Conservation (phyloP, 2,797 vertebrate species). For the Catostomus latipinnis region DNA sequence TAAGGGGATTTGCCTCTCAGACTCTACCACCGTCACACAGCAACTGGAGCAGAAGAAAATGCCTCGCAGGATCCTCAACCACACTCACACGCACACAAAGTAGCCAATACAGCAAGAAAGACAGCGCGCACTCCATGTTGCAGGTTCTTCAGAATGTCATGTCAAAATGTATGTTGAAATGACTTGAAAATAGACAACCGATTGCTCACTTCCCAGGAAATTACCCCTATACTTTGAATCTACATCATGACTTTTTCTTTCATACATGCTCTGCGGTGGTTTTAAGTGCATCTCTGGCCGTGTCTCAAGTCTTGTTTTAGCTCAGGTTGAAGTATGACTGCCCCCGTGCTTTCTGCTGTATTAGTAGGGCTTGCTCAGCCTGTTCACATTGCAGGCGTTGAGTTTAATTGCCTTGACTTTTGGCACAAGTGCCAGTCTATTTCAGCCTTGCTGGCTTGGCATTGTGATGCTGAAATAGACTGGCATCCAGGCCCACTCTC, state of each 20-base stretch:
- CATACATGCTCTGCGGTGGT: not conserved
- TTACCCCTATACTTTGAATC: not conserved
- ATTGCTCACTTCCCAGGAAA: not conserved
- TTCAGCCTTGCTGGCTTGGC: constrained; percentile 34
- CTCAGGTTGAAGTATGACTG: constrained; percentile 18
- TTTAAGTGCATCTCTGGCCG: constrained; percentile 15
- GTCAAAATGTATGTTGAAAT: not conserved
- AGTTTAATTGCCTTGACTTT: constrained; percentile 30
- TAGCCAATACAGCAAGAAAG: not conserved
- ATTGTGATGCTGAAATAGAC: constrained; percentile 32
- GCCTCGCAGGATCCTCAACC: constrained; percentile 21
- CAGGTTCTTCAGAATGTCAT: constrained; percentile 22
- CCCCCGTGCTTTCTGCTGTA: constrained; percentile 34
- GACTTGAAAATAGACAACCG: not conserved
- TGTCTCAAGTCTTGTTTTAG: constrained; percentile 16
- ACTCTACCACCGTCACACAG: constrained; percentile 33
- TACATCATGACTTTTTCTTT: not conserved
- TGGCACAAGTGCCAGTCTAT: constrained; percentile 30
- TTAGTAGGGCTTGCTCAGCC: constrained; percentile 38
- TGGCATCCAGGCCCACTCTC: constrained; percentile 8
- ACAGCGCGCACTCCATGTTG: not conserved
- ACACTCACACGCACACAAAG: constrained; percentile 21
- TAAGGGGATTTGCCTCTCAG: constrained; percentile 46
- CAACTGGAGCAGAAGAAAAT: constrained; percentile 54
- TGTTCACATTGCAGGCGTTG: constrained; percentile 5